A percentile compares a stretch with the other conserved stretches of the same genome.
Conservation (phyloP, 1,140 invertebrate genomes). For the Danaus plexippus region DNA sequence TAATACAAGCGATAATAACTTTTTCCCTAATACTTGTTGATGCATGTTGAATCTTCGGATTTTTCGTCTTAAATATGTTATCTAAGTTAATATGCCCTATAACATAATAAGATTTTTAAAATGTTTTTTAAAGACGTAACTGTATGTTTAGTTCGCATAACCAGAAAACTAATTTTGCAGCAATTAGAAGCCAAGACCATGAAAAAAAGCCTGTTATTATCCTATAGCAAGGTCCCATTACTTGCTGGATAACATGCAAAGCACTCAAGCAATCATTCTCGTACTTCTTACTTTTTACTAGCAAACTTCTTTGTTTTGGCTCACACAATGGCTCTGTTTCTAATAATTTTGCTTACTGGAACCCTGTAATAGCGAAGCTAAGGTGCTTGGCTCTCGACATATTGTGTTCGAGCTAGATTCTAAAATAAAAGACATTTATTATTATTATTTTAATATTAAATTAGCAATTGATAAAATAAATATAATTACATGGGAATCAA, state of each 20-base stretch:
- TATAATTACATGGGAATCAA: too few relatives aligned
- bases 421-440: slow-evolving; percentile 24
- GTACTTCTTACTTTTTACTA: slow-evolving; percentile 46
- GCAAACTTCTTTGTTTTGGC: slow-evolving; percentile 53
- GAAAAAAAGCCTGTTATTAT: slow-evolving; percentile 11
- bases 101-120: too few relatives aligned
- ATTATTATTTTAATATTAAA: not conserved
- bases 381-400: slow-evolving; percentile 10
- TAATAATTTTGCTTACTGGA: slow-evolving; percentile 48
- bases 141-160: too few relatives aligned
- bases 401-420: slow-evolving; percentile 22
- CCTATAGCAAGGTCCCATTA: slow-evolving; percentile 5
- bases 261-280: slow-evolving; percentile 30
- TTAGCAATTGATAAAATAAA: too few relatives aligned
- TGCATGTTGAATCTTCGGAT: too few relatives aligned
- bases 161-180: slow-evolving; percentile 1
- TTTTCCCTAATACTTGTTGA: too few relatives aligned
- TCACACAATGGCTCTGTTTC: slow-evolving; percentile 47
- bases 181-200: not conserved
- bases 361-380: slow-evolving; percentile 15
- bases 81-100: too few relatives aligned
- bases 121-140: too few relatives aligned
- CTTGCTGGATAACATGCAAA: slow-evolving; percentile 18
- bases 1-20: too few relatives aligned
- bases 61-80: too few relatives aligned